Percentiles rank a stretch among this genome's conserved stretches.
phyloP scores from a whole-genome alignment of 2,113 vertebrate species.

The Chaenogobius annularis region DNA sequence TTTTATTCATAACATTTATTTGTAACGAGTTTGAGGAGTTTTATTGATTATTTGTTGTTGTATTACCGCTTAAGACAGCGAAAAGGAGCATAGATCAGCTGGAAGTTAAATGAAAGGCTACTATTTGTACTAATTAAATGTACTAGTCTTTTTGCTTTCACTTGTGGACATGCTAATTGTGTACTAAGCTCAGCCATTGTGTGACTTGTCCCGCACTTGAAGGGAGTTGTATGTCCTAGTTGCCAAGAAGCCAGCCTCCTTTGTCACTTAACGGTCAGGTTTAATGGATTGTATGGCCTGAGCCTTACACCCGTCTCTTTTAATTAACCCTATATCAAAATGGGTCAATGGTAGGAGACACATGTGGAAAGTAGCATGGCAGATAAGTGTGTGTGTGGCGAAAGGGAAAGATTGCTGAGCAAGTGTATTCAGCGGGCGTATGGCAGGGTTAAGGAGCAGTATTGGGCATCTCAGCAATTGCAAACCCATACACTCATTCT shows the following conservation, averaged over 20 bases:
- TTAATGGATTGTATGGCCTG: conserved; percentile 28
- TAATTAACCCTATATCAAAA: conserved; percentile 57
- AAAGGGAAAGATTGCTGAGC: conserved; percentile 4
- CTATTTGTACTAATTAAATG: too few relatives aligned
- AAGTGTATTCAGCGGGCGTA: not conserved
- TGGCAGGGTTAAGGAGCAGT: conserved; percentile 10
- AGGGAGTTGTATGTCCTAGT: conserved; percentile 5
- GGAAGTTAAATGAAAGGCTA: too few relatives aligned
- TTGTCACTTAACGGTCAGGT: conserved; percentile 28
- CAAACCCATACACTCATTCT: conserved; percentile 16
- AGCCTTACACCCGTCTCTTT: conserved; percentile 40
- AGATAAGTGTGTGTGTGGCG: conserved; percentile 10
- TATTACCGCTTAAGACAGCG: too few relatives aligned
- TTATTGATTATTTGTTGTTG: too few relatives aligned
- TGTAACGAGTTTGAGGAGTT: too few relatives aligned
- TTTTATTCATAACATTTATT: too few relatives aligned
- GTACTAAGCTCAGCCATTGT: not conserved
- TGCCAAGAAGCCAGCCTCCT: conserved; percentile 14
- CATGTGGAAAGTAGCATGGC: conserved; percentile 18
- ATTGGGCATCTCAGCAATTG: conserved; percentile 41
- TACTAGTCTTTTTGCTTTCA: not conserved
- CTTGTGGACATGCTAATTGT: not conserved
- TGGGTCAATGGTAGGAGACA: conserved; percentile 46
- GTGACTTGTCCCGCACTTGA: not conserved
- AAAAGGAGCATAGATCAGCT: too few relatives aligned